These are phyloP conservation scores for Drosophila equinoxialis DNA, from an alignment of 1,140 invertebrate species.

Conservation along the genomic window DNA sequence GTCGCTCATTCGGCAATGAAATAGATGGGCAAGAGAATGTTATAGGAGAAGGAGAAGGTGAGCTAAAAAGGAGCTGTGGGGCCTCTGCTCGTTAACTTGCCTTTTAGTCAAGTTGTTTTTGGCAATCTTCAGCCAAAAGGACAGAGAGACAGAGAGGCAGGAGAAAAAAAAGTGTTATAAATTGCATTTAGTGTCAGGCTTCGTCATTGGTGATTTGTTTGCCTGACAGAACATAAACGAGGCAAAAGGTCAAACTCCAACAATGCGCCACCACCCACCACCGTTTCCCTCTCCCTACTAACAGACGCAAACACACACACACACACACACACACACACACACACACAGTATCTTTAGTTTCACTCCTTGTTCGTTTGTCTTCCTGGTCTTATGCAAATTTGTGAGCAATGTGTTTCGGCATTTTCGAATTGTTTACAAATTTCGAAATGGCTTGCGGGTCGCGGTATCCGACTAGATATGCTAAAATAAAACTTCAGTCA, in stretches of 20 bases:
- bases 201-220: slow-evolving; percentile 80
- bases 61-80: slow-evolving; percentile 11
- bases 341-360: neutral
- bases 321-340: too few species aligned
- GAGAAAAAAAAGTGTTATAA: slow-evolving; percentile 69
- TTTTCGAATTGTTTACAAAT: slow-evolving; percentile 78
- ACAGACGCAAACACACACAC: too few species aligned
- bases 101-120: slow-evolving; percentile 75
- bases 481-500: slow-evolving; percentile 78
- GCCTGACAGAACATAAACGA: slow-evolving; percentile 48
- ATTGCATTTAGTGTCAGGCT: slow-evolving; percentile 76
- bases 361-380: neutral
- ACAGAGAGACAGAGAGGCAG: slow-evolving; percentile 1
- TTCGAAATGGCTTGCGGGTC: slow-evolving; percentile 59
- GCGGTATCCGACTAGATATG: slow-evolving; percentile 59
- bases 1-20: slow-evolving; percentile 54
- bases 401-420: slow-evolving; percentile 51
- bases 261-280: slow-evolving; percentile 24
- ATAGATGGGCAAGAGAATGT: neutral
- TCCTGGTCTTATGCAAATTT: slow-evolving; percentile 63
- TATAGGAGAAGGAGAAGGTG: neutral
- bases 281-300: too few species aligned
- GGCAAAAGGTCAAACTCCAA: slow-evolving; percentile 61
- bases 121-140: slow-evolving; percentile 58
- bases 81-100: slow-evolving; percentile 75